Conservation (phyloP, 2,888 invertebrate genomes). For the Amiota mariae region DNA sequence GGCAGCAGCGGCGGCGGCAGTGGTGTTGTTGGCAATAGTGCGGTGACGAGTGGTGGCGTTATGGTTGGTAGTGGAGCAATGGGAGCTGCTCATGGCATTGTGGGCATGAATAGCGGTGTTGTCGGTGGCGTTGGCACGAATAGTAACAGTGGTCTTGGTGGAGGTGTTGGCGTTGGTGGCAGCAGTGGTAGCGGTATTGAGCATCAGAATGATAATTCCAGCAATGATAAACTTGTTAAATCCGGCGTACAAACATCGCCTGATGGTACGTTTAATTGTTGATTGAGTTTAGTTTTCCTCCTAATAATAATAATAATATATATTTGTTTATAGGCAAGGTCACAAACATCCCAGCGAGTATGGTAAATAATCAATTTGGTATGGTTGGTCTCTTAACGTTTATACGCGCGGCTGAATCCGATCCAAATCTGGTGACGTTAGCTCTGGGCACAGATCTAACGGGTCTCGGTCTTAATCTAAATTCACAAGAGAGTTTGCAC, state of each 20-base stretch:
- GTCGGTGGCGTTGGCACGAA: conserved; percentile 39
- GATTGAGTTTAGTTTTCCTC: no score
- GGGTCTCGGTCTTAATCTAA: conserved; percentile 97
- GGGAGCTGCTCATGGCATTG: conserved; percentile 42
- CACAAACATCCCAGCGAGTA: conserved; percentile 97
- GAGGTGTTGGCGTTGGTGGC: conserved; percentile 50
- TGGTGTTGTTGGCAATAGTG: conserved; percentile 59
- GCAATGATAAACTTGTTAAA: conserved; percentile 77
- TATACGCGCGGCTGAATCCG: conserved; percentile 97
- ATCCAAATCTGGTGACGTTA: conserved; percentile 95
- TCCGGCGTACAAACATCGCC: conserved; percentile 96
- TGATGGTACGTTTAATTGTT: conserved; percentile 80
- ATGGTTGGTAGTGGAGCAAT: conserved; percentile 39
- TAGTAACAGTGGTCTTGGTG: conserved; percentile 43
- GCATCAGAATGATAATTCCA: conserved; percentile 73
- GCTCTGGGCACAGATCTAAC: conserved; percentile 99
- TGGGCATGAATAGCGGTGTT: conserved; percentile 26
- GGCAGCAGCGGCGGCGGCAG: conserved; percentile 55
- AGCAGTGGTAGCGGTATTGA: conserved; percentile 61
- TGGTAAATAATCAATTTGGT: conserved; percentile 99
- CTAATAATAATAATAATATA: no score
- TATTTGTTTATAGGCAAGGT: conserved; percentile 88
- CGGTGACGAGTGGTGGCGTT: conserved; percentile 59
- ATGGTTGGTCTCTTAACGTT: conserved; percentile 99
- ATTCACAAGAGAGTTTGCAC: conserved; percentile 97